Evolutionary conservation across 2,888 invertebrate genomes (phyloP), one percentile per base, ranked within the genome.

Genomic region (Metacarcinus magister): DNA sequence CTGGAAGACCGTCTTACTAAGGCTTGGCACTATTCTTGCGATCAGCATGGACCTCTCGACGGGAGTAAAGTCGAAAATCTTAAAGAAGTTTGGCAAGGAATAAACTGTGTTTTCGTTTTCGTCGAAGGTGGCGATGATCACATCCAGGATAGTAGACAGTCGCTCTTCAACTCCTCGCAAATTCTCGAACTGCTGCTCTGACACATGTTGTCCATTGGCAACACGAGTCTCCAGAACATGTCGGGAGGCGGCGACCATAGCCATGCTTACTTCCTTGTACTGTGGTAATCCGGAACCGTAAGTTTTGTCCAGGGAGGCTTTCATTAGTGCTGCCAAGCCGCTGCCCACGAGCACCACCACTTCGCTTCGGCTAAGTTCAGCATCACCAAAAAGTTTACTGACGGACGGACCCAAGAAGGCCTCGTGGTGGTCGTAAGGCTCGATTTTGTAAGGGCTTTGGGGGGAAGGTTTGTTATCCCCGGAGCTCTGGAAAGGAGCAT

Each of bases 291-390:
- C 75, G n/a, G 75, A 28, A 7, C 75, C 75, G 75, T 75, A 75
- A 8, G 23, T 75, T 8, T 28, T 75, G 23, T 75, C 75, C 75
- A 75, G 28, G 75, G 75, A 75, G 28, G 23, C 75, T 8, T 23
- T 75, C 75, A 75, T 75, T 28, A 75, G 75, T 28, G 19, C n/a
- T 28, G n/a, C 75, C 8, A 75, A 23, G 19, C 75, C 75, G 28
- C 75, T 75, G 75, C 75, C 75, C 75, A 75, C 75, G 75, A 75
- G 75, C 75, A 75, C 75, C 75, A 75, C 75, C 28, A 75, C 75
- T 28, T 75, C 75, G 75, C n/a, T 28, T 8, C 28, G 75, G 75
- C 8, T 23, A n/a, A 75, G 75, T 7, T 75, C 7, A 0, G 75
- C 75, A 8, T n/a, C 28, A 2, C 23, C 2, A 23, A 75, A 75